Evolutionary conservation across 2,113 vertebrate species (phyloP).

Genomic region (Bubalus kerabau): DNA sequence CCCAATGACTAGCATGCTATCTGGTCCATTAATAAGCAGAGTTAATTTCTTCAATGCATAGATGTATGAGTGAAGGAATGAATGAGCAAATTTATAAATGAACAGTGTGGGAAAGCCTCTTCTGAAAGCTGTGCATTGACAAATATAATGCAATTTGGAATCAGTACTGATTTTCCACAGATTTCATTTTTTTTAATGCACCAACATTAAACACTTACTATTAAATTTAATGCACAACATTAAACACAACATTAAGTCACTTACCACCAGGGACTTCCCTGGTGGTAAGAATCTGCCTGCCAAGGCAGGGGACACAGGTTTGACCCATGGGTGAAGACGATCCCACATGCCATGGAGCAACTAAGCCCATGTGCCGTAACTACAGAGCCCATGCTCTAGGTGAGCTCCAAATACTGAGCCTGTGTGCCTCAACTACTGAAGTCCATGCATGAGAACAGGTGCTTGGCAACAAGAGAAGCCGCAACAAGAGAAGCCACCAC

Average conservation of each 20-base stretch:
- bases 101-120: neutral
- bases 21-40: neutral
- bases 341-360: neutral
- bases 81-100: constrained; percentile 9
- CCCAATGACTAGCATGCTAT: neutral
- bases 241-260: too few relatives aligned
- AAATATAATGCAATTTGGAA: neutral
- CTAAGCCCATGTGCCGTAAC: neutral
- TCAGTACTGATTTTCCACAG: constrained; percentile 22
- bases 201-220: neutral
- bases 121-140: neutral
- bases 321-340: neutral
- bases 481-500: neutral
- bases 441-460: neutral
- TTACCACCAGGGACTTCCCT: neutral
- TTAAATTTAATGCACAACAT: neutral
- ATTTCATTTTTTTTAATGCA: neutral
- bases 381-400: neutral
- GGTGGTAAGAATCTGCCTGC: neutral
- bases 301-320: neutral
- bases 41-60: neutral
- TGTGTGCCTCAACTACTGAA: neutral
- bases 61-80: neutral
- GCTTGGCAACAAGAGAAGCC: neutral
- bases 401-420: neutral